Evolutionary conservation across 2,797 vertebrate genomes (phyloP), one percentile per base, ranked within the genome.

Genomic region (Spizella passerina): DNA sequence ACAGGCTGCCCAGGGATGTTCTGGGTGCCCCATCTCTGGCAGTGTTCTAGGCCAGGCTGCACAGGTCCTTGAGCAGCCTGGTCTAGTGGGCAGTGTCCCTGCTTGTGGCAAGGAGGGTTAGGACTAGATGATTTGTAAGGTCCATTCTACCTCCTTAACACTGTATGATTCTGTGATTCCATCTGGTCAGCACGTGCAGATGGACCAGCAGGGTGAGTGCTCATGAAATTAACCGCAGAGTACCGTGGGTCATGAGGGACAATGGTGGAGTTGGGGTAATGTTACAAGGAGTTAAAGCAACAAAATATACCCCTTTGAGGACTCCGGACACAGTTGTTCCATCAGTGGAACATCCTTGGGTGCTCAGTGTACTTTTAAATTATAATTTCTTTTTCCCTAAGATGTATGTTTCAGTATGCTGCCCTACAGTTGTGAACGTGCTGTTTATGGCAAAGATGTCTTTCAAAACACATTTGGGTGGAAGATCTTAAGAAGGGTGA

Each of bases 141-240:
- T 52, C 39, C 12, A 11, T 46, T 80, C 29, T 21, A 19, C 2
- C 24, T 30, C 14, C 12, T 57, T 57, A 15, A 9, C 9, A 4
- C 22, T 26, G 9, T 39, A 2, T 39, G 17, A 6, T 59, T 52
- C 15, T 18, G 24, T 69, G 47, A 30, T 39, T 53, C 55, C 68
- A 19, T 52, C 16, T 32, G 29, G 34, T 63, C 20, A 63, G 61
- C 26, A 9, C 2, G 0, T 32, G 18, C 6, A 1, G 8, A 1
- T 6, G 8, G 44, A 14, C 20, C 49, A 32, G 6, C 32, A 47
- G 36, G 44, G 14, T 56, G 4, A 7, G 14, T 34, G 21, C 0
- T 0, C 9, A 0, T 38, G 7, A 29, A 24, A 64, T 43, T 53
- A 57, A 12, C 46, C 13, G 4, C 5, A 55, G 19, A 20, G 9